phyloP scores from a whole-genome alignment of 2,797 vertebrate genomes.

The Aselliscus stoliczkanus region DNA sequence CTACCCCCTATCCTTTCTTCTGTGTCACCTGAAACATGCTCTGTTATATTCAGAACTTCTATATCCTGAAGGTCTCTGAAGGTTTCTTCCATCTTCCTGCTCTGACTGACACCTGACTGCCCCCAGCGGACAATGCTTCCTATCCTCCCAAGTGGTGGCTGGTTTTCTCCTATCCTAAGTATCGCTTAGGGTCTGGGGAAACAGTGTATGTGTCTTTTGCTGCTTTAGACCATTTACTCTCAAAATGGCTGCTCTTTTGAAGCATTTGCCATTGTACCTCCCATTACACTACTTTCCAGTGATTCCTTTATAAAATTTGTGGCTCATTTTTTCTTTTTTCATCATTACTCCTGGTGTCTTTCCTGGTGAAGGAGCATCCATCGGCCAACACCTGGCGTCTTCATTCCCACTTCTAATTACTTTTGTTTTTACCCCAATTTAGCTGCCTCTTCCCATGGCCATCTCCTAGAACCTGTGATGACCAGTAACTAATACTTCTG shows the following conservation, averaged over 20 bases:
- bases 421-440: neutral
- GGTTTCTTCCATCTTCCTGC: neutral
- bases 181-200: neutral
- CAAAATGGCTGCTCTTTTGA: neutral
- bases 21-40: neutral
- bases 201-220: neutral
- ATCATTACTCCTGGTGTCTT: neutral
- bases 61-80: neutral
- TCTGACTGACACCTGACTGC: neutral
- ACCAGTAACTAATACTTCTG: neutral
- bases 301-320: neutral
- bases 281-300: neutral
- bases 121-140: neutral
- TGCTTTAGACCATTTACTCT: neutral
- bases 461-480: neutral
- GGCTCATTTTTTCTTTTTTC: neutral
- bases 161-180: neutral
- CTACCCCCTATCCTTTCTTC: neutral
- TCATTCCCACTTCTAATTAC: neutral
- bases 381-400: neutral
- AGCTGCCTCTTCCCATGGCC: neutral
- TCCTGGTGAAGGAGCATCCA: neutral
- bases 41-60: neutral
- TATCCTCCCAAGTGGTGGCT: neutral
- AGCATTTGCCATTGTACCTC: neutral